Evolutionary conservation across 2,888 invertebrate species (phyloP), one percentile per base, ranked within the genome.

Genomic region (Lycia hirtaria): DNA sequence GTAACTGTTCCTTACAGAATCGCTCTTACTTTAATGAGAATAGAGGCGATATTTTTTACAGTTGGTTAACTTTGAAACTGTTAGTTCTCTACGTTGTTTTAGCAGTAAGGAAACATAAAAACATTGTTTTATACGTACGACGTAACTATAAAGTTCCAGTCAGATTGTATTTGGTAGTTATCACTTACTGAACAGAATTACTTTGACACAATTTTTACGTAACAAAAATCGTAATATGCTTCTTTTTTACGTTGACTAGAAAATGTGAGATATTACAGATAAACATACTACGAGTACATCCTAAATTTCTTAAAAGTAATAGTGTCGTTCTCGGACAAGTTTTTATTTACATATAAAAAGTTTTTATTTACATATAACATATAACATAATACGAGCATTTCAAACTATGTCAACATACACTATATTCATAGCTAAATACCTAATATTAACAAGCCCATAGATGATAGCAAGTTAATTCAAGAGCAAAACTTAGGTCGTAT

Each of bases 401-500:
- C 32, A 26, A 26, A 26, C 1, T 3, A 26, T 9, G 26, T 26
- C 5, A 6, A 26, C 9, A 9, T 1, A 1, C 30, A 12, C 4
- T 30, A 12, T 12, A 30, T 1, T 10, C 4, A 12, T 12, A 12
- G 30, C 24, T 24, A 24, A 30, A 30, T 30, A 12, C 12, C 4
- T 33, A 4, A 53, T 28, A 44, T 35, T 44, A 52, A 30, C 24
- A 40, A 53, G 45, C 32, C 24, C 22, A 15, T 12, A n/a, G 30
- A 22, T 12, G 7, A 32, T 32, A 50, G 38, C 44, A 56, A 24
- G 35, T 33, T 20, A 56, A 35, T 56, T 56, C 14, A 17, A 47
- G 22, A 51, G 33, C 40, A 45, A 49, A 58, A 58, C 43, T 60
- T 52, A 28, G 35, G 20, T 22, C 14, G 51, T 47, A 43, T 35